phyloP scores from a whole-genome alignment of 2,113 vertebrate genomes.

The Corydoras maculifer region DNA sequence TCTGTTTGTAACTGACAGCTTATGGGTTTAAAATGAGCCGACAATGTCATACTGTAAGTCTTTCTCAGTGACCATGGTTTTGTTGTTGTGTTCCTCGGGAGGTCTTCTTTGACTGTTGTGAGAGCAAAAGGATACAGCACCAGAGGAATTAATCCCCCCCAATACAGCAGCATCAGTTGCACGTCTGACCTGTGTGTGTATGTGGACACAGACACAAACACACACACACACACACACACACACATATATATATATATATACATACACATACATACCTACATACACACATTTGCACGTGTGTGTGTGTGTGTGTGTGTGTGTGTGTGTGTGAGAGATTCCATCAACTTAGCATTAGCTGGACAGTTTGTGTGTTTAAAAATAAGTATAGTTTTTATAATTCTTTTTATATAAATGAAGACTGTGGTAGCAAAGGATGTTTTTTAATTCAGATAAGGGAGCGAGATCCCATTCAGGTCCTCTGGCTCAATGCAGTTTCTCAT shows the following conservation, averaged over 20 bases:
- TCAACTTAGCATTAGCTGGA: slow-evolving; percentile 83
- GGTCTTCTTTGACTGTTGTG: slow-evolving; percentile 46
- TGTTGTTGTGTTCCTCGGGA: slow-evolving; percentile 70
- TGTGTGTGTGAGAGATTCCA: neutral
- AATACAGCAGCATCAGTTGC: too few relatives aligned
- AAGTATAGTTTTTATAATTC: slow-evolving; percentile 97
- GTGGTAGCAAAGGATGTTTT: slow-evolving; percentile 64
- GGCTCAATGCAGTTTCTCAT: slow-evolving; percentile 60
- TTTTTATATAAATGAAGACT: slow-evolving; percentile 86
- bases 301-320: too few relatives aligned
- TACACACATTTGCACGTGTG: too few relatives aligned
- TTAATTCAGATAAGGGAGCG: slow-evolving; percentile 47
- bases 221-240: too few relatives aligned
- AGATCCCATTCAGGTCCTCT: slow-evolving; percentile 50
- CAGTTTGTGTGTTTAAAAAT: slow-evolving; percentile 71
- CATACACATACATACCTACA: too few relatives aligned
- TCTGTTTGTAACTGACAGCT: too few relatives aligned
- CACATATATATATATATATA: too few relatives aligned
- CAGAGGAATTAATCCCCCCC: slow-evolving; percentile 15
- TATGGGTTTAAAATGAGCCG: slow-evolving; percentile 73
- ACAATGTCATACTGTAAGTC: slow-evolving; percentile 70
- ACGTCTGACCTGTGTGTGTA: too few relatives aligned
- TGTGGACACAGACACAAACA: too few relatives aligned
- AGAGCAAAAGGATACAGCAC: neutral
- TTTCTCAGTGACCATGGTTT: slow-evolving; percentile 71